These are phyloP conservation scores for Paramormyrops kingsleyae DNA, from an alignment of 2,113 vertebrate genomes.

Conservation along the genomic window DNA sequence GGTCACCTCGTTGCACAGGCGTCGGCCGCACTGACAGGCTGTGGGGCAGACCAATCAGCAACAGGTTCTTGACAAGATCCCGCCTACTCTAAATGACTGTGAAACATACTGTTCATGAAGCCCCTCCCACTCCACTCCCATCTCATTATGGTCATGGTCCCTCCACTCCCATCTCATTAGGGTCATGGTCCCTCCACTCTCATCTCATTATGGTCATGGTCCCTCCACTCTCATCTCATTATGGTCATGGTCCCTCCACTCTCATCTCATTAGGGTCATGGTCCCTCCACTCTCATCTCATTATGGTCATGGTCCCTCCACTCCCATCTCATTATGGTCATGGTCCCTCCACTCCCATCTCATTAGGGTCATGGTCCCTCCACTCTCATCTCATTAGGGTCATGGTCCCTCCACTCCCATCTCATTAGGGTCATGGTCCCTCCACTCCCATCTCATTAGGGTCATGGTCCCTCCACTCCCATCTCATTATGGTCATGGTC, in stretches of 20 bases:
- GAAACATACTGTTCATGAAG: background rate
- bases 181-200: background rate
- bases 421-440: background rate
- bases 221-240: too few relatives aligned
- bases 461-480: too few relatives aligned
- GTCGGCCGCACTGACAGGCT: slow-evolving; percentile 75
- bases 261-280: too few relatives aligned
- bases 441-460: background rate
- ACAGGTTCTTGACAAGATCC: slow-evolving; percentile 9
- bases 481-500: background rate
- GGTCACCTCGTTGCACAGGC: slow-evolving; percentile 75
- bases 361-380: background rate
- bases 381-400: too few relatives aligned
- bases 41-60: background rate
- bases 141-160: background rate
- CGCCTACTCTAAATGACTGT: background rate
- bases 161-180: background rate
- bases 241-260: too few relatives aligned
- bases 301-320: too few relatives aligned
- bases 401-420: too few relatives aligned
- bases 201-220: too few relatives aligned
- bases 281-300: too few relatives aligned
- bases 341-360: too few relatives aligned
- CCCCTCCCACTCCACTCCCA: background rate
- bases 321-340: too few relatives aligned